A percentile compares a stretch with the other conserved stretches of the same genome.
Evolutionary conservation across 2,797 vertebrate species (phyloP).

Genomic region (Paguma larvata): DNA sequence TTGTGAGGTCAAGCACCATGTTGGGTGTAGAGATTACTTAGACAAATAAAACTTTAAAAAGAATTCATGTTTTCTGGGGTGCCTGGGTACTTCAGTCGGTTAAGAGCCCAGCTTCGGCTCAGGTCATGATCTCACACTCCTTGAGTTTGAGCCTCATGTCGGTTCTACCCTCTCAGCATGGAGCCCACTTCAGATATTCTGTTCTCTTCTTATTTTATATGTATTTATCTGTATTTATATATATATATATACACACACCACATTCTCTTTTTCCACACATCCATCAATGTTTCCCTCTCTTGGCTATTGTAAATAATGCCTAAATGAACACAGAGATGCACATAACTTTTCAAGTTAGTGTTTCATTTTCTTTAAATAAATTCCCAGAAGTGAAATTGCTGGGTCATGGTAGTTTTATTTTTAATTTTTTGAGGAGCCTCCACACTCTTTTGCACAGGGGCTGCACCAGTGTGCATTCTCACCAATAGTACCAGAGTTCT

Average conservation of each 20-base stretch:
- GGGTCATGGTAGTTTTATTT: neutral
- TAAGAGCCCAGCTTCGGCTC: too few relatives aligned
- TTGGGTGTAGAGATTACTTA: neutral
- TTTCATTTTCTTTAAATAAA: neutral
- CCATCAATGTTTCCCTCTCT: neutral
- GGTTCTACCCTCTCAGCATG: too few relatives aligned
- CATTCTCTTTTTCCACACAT: neutral
- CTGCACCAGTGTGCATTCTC: neutral
- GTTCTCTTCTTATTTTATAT: too few relatives aligned
- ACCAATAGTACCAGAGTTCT: neutral
- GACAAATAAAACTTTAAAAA: neutral
- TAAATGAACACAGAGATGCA: neutral
- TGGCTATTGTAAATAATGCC: neutral
- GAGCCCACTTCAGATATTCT: too few relatives aligned
- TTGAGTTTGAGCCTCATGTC: too few relatives aligned
- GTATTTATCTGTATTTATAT: too few relatives aligned
- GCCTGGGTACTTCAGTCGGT: too few relatives aligned
- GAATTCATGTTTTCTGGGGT: slow-evolving; percentile 21
- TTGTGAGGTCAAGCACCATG: neutral
- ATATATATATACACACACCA: neutral
- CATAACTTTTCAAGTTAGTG: neutral
- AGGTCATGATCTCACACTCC: too few relatives aligned
- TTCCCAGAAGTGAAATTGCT: neutral
- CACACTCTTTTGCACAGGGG: neutral
- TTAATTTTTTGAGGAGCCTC: neutral